These are phyloP conservation scores for Pogonus chalceus DNA, from an alignment of 1,140 invertebrate species.

Conservation along the genomic window DNA sequence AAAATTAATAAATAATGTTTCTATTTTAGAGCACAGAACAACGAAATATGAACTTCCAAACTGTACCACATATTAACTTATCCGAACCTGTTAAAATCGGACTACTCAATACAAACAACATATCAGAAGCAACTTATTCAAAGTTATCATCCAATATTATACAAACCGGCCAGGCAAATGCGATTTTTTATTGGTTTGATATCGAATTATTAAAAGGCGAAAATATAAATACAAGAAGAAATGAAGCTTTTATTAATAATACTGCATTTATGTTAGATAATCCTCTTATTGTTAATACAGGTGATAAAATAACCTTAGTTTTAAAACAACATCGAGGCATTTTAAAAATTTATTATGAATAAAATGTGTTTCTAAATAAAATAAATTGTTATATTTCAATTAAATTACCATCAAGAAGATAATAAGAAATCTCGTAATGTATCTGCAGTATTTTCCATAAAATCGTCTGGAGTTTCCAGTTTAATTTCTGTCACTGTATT, in stretches of 20 bases:
- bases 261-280: constrained; percentile 28
- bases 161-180: constrained; percentile 27
- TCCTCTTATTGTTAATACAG: constrained; percentile 19
- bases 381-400: not conserved
- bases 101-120: constrained; percentile 26
- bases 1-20: constrained; percentile 9
- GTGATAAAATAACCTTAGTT: constrained; percentile 19
- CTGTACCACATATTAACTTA: constrained; percentile 21
- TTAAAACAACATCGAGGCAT: constrained; percentile 17
- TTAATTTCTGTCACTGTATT: constrained; percentile 37
- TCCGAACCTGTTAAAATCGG: constrained; percentile 22
- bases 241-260: constrained; percentile 32
- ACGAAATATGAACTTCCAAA: constrained; percentile 30
- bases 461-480: constrained; percentile 34
- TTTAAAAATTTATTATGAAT: constrained; percentile 1
- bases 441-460: constrained; percentile 17
- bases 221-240: constrained; percentile 21
- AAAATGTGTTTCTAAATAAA: no score
- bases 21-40: constrained; percentile 28
- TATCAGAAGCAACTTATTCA: no score
- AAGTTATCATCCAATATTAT: constrained; percentile 20
- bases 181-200: constrained; percentile 32
- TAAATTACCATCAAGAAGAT: no score
- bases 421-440: constrained; percentile 7
- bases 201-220: constrained; percentile 21